Evolutionary conservation across 1,140 invertebrate genomes (phyloP).

Genomic region (Portunus trituberculatus): DNA sequence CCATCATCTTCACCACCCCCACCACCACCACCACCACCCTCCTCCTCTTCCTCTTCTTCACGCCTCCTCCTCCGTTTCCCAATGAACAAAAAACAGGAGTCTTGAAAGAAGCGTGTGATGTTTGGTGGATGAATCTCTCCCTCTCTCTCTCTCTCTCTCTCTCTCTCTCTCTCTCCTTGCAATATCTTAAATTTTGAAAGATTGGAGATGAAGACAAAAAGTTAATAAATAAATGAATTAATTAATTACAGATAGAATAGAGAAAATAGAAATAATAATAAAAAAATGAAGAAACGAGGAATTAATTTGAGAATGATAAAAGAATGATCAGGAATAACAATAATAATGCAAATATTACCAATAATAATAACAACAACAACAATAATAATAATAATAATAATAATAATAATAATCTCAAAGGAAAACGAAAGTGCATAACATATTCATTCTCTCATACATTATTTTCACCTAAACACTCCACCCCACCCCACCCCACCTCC

Average conservation of each 20-base stretch:
- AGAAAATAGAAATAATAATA: no score
- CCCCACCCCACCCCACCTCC: not conserved
- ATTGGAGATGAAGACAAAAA: not conserved
- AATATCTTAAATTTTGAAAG: not conserved
- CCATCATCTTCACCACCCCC: no score
- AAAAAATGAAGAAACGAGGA: no score
- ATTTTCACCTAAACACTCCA: not conserved
- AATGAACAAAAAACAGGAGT: not conserved
- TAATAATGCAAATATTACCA: not conserved
- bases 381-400: not conserved
- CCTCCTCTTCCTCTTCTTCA: no score
- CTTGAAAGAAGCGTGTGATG: not conserved
- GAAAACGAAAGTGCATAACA: not conserved
- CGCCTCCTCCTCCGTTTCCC: no score
- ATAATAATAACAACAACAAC: no score
- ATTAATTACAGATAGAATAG: no score
- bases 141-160: constrained; percentile 12
- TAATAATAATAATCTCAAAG: not conserved
- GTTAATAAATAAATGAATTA: not conserved
- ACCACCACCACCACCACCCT: no score
- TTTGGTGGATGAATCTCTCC: not conserved
- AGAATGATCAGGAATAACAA: not conserved
- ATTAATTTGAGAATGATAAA: no score
- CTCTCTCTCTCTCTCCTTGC: not conserved
- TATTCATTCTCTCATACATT: not conserved